phyloP scores from a whole-genome alignment of 2,113 vertebrate genomes.

The Orientallactaga bullata region DNA sequence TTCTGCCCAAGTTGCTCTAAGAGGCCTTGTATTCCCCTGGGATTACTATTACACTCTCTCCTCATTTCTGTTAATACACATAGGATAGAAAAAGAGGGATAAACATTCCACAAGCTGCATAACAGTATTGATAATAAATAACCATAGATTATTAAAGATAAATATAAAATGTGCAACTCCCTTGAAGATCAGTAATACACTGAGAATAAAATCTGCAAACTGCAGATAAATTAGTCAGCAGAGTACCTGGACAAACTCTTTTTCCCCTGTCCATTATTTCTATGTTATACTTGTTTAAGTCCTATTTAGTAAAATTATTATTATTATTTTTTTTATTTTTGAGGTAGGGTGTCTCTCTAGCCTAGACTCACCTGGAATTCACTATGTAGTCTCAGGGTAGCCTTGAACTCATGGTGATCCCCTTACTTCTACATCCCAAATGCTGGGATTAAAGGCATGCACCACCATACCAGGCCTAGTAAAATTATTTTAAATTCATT shows the following conservation, averaged over 20 bases:
- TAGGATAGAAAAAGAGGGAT: not conserved
- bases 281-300: not conserved
- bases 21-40: not conserved
- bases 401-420: too few relatives aligned
- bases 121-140: not conserved
- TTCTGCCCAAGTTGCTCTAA: conserved; percentile 58
- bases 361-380: too few relatives aligned
- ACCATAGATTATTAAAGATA: not conserved
- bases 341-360: too few relatives aligned
- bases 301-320: not conserved
- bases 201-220: not conserved
- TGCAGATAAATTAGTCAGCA: not conserved
- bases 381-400: too few relatives aligned
- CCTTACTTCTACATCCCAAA: too few relatives aligned
- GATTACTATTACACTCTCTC: conserved; percentile 30
- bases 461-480: too few relatives aligned
- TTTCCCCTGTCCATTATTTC: not conserved
- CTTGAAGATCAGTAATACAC: not conserved
- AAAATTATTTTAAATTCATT: not conserved
- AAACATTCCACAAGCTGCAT: not conserved
- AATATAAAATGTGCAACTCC: not conserved
- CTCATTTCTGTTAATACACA: conserved; percentile 49
- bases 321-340: too few relatives aligned
- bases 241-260: not conserved
- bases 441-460: too few relatives aligned